These are phyloP conservation scores for Lissocephala sabroskyi DNA, from an alignment of 2,888 invertebrate genomes.

Conservation along the genomic window DNA sequence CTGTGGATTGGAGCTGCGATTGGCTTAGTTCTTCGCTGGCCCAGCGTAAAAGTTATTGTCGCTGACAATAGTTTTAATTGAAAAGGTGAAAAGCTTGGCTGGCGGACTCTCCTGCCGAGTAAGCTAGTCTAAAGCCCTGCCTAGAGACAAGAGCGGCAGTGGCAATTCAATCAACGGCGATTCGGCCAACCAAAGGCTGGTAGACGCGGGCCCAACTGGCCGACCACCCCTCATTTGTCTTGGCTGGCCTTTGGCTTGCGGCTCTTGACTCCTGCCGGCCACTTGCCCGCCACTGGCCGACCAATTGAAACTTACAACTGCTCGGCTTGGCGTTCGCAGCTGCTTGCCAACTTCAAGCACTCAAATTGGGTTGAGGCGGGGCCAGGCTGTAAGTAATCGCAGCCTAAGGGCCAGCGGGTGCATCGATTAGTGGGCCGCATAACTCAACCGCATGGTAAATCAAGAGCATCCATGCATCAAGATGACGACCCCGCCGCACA, in stretches of 20 bases:
- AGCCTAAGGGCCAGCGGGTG: too few relatives aligned
- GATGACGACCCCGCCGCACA: slow-evolving; percentile 20
- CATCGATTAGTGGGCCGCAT: slow-evolving; percentile 30
- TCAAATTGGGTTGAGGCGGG: too few relatives aligned
- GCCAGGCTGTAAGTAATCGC: neutral
- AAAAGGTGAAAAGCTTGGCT: slow-evolving; percentile 25
- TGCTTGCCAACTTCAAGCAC: neutral
- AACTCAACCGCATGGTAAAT: slow-evolving; percentile 27
- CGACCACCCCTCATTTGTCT: neutral
- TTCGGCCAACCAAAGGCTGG: slow-evolving; percentile 49
- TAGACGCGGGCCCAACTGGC: neutral
- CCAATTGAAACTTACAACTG: slow-evolving; percentile 32
- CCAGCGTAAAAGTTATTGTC: slow-evolving; percentile 40
- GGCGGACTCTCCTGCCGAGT: neutral
- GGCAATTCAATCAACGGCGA: slow-evolving; percentile 22
- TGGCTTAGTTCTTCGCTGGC: neutral
- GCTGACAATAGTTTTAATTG: slow-evolving; percentile 62
- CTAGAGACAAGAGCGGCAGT: too few relatives aligned
- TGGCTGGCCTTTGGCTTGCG: slow-evolving; percentile 4
- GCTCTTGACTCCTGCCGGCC: neutral
- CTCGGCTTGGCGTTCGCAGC: neutral
- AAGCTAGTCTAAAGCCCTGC: too few relatives aligned
- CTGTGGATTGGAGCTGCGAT: neutral
- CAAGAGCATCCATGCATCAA: slow-evolving; percentile 39
- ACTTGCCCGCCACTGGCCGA: slow-evolving; percentile 31